Percentiles rank a stretch among this genome's conserved stretches.
phyloP scores from a whole-genome alignment of 2,113 vertebrate species.

The Chaetura pelagica region DNA sequence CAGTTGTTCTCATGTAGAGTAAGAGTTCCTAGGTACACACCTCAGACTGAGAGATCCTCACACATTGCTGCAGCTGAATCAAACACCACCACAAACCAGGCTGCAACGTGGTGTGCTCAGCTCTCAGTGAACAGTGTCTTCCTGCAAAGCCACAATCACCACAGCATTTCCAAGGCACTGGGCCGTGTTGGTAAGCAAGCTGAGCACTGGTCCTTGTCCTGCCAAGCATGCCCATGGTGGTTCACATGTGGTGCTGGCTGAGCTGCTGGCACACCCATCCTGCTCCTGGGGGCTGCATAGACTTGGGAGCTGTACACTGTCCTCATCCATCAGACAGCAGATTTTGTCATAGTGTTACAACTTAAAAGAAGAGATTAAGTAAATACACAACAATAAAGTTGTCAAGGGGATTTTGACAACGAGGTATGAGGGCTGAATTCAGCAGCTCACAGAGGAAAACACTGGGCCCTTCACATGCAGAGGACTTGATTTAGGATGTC shows the following conservation, averaged over 20 bases:
- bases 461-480: not conserved
- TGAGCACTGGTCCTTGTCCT: accelerated
- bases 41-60: not conserved
- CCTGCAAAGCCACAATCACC: not conserved
- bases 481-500: not conserved
- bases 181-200: accelerated
- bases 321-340: not conserved
- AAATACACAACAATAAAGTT: not conserved
- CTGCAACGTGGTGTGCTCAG: not conserved
- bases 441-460: not conserved
- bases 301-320: accelerated
- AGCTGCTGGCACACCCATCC: not conserved
- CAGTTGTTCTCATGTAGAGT: not conserved
- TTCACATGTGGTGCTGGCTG: accelerated
- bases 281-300: accelerated
- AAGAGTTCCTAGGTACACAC: not conserved
- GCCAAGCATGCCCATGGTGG: not conserved
- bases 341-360: accelerated
- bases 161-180: not conserved
- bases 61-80: not conserved
- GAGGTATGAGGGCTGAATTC: not conserved
- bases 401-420: not conserved
- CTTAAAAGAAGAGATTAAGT: not conserved
- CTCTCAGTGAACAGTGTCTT: not conserved
- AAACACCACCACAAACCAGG: accelerated